These are phyloP conservation scores for Clanis bilineata DNA, from an alignment of 2,888 invertebrate species.

Conservation along the genomic window DNA sequence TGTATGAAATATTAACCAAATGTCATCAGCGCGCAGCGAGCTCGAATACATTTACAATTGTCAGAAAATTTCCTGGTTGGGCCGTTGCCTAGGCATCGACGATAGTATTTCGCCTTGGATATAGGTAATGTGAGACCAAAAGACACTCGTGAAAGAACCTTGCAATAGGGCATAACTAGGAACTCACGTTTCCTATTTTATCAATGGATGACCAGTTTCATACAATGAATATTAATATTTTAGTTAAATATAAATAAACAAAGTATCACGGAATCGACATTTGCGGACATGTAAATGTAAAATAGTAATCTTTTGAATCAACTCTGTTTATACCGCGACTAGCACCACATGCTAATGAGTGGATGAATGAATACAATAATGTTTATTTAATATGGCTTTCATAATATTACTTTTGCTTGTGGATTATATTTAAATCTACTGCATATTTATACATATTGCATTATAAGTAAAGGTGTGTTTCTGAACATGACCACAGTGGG, in stretches of 20 bases:
- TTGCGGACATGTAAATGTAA: constrained; percentile 9
- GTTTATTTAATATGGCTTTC: constrained; percentile 13
- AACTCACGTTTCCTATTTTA: not conserved
- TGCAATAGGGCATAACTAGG: too few species aligned
- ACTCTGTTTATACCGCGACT: not conserved
- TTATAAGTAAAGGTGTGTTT: not conserved
- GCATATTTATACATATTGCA: not conserved
- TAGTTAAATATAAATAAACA: not conserved
- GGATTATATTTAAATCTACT: not conserved
- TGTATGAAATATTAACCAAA: too few species aligned
- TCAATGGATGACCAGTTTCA: not conserved
- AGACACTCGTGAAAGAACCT: too few species aligned
- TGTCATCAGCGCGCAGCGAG: too few species aligned
- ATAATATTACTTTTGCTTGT: not conserved
- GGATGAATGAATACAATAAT: constrained; percentile 1
- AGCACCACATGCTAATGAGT: not conserved
- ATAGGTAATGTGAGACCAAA: too few species aligned
- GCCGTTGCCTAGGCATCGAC: too few species aligned
- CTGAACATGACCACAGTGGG: not conserved
- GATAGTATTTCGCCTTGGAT: too few species aligned
- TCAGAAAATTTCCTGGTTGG: too few species aligned
- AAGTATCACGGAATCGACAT: not conserved
- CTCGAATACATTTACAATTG: too few species aligned
- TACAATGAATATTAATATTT: not conserved
- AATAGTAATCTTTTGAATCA: constrained; percentile 2